These are phyloP conservation scores for Cherax destructor DNA, from an alignment of 1,140 invertebrate species.

Conservation along the genomic window DNA sequence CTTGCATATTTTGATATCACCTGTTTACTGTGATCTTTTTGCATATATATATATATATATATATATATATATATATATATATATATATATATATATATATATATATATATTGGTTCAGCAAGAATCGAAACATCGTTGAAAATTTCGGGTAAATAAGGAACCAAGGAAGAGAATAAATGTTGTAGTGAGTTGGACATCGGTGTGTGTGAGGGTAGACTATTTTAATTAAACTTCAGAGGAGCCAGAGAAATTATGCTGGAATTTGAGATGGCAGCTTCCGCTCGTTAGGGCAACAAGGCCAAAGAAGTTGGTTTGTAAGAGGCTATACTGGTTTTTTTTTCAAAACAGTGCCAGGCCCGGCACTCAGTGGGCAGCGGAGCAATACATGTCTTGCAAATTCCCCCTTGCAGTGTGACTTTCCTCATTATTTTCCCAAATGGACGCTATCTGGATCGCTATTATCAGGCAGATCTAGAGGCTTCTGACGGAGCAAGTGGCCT, in stretches of 20 bases:
- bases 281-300: background rate
- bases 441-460: constrained; percentile 3
- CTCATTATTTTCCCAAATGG: background rate
- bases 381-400: background rate
- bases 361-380: background rate
- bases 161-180: no score
- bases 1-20: no score
- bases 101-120: background rate
- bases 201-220: background rate
- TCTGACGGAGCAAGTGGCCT: background rate
- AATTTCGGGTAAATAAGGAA: no score
- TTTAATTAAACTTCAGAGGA: constrained; percentile 12
- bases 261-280: constrained; percentile 3
- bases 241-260: background rate
- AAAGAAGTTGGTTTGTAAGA: background rate
- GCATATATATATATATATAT: no score
- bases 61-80: no score
- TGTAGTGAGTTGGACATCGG: no score
- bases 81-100: no score
- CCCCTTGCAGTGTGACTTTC: background rate
- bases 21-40: no score
- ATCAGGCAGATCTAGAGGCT: background rate
- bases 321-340: background rate
- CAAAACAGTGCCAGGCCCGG: background rate
- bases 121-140: background rate